Conservation (phyloP, 2,113 vertebrate species). For the Amazona guildingii region DNA sequence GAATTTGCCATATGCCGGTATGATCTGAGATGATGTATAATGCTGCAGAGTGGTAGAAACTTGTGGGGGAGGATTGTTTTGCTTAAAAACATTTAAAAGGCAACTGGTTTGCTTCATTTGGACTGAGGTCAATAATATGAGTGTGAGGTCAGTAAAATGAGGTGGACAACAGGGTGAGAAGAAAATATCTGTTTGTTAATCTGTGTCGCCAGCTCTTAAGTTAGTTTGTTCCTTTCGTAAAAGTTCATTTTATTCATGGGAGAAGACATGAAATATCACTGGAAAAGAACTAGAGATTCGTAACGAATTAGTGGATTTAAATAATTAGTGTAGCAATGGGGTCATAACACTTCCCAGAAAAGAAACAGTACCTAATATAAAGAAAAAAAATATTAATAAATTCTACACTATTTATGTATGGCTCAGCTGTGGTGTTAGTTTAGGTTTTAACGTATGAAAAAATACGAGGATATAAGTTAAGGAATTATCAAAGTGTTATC, state of each 20-base stretch:
- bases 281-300: background rate
- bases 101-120: background rate
- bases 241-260: background rate
- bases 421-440: background rate
- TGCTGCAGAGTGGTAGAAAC: background rate
- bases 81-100: background rate
- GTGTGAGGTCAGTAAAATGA: rapidly evolving
- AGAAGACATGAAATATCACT: background rate
- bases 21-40: background rate
- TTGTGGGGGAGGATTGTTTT: background rate
- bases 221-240: background rate
- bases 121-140: background rate
- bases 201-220: background rate
- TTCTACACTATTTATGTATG: background rate
- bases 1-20: background rate
- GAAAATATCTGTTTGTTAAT: background rate
- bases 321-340: background rate
- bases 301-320: background rate
- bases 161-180: background rate
- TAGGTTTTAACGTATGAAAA: background rate
- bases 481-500: background rate
- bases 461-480: background rate
- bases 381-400: background rate
- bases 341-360: background rate
- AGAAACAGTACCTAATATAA: background rate